Percentiles rank a stretch among this genome's conserved stretches.
Conservation (phyloP, 2,797 vertebrate species). For the Acridotheres tristis region DNA sequence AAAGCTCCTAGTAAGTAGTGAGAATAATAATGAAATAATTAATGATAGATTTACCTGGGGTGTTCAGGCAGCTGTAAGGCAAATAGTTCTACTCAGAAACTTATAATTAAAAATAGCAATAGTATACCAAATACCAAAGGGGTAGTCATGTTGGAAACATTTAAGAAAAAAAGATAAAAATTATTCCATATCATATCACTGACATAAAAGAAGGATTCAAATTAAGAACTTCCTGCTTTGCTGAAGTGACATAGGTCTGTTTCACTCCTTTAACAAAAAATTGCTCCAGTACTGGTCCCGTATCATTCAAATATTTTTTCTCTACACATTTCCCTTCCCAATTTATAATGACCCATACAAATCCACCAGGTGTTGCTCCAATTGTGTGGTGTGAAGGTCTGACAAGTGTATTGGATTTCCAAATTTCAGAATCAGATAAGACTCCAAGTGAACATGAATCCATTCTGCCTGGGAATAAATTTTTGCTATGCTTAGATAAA, state of each 20-base stretch:
- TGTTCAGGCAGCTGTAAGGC: not conserved
- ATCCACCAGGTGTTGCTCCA: not conserved
- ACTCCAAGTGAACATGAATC: not conserved
- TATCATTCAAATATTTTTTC: not conserved
- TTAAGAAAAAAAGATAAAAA: not conserved
- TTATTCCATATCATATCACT: not conserved
- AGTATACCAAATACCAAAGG: not conserved
- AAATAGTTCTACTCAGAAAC: not conserved
- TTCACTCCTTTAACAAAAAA: not conserved
- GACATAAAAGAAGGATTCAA: not conserved
- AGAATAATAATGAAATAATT: conserved; percentile 3
- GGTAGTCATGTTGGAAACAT: not conserved
- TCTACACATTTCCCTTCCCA: not conserved
- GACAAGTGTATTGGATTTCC: not conserved
- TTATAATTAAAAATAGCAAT: not conserved
- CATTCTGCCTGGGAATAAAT: not conserved
- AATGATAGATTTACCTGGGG: not conserved
- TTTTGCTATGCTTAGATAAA: not conserved
- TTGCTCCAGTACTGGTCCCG: not conserved
- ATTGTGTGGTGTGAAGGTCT: accelerated
- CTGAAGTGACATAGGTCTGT: not conserved
- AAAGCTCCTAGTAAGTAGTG: not conserved
- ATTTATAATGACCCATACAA: not conserved
- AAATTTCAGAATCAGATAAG: not conserved
- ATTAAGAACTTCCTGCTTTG: not conserved